phyloP scores from a whole-genome alignment of 2,888 invertebrate genomes.

The Asteroscopus sphinx region DNA sequence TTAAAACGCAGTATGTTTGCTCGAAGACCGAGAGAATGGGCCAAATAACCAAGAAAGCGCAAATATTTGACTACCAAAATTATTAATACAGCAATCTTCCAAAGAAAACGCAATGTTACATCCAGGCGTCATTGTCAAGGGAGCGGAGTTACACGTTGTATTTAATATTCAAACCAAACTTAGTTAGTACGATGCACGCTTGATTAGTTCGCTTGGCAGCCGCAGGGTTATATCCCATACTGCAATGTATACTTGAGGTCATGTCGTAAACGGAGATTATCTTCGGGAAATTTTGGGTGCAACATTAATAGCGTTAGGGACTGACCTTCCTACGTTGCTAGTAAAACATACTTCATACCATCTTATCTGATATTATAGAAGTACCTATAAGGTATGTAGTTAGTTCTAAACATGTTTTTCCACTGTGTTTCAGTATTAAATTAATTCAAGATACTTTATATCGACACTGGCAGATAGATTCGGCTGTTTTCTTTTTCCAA shows the following conservation, averaged over 20 bases:
- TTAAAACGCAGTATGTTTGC: no score
- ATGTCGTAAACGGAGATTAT: slow-evolving; percentile 42
- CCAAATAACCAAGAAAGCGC: not conserved
- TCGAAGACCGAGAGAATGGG: no score
- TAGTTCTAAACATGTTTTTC: no score
- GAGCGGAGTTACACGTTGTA: slow-evolving; percentile 33
- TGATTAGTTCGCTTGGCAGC: slow-evolving; percentile 55
- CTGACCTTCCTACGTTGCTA: not conserved
- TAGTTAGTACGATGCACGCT: slow-evolving; percentile 57
- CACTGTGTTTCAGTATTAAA: no score
- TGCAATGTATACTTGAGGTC: slow-evolving; percentile 39
- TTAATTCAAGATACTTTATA: no score
- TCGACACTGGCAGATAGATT: not conserved
- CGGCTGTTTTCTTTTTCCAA: slow-evolving; percentile 18
- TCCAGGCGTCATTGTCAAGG: slow-evolving; percentile 43
- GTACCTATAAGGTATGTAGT: no score
- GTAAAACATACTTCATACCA: no score
- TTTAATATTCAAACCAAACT: slow-evolving; percentile 56
- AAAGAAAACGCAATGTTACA: slow-evolving; percentile 31
- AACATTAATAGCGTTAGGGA: slow-evolving; percentile 16
- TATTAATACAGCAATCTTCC: slow-evolving; percentile 19
- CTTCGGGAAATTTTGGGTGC: slow-evolving; percentile 13
- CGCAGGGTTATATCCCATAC: slow-evolving; percentile 44
- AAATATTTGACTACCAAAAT: slow-evolving; percentile 27
- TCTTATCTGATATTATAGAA: no score